Conservation (phyloP, 2,797 vertebrate genomes). For the Manis crassicaudata region DNA sequence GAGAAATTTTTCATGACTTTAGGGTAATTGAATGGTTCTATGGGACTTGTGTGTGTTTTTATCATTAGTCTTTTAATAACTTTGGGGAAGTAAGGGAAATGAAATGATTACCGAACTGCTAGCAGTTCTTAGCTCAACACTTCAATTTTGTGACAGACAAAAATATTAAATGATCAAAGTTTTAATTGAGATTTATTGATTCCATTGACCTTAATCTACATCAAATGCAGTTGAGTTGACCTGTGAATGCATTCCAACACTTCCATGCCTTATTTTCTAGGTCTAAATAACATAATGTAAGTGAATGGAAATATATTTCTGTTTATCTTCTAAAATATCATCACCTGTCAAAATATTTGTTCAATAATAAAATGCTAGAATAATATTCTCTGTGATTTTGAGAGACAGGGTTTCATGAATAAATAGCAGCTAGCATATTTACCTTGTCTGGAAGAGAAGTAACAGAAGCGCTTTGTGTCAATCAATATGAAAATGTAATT, state of each 20-base stretch:
- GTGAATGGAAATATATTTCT: conserved; percentile 16
- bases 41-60: neutral
- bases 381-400: conserved; percentile 68
- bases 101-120: conserved; percentile 25
- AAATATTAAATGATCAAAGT: conserved; percentile 57
- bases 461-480: conserved; percentile 72
- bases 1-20: neutral
- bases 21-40: neutral
- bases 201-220: conserved; percentile 51
- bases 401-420: conserved; percentile 67
- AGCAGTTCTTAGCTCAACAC: neutral
- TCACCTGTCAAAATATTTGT: conserved; percentile 73
- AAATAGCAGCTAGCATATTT: conserved; percentile 63
- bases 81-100: neutral
- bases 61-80: neutral
- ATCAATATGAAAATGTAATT: conserved; percentile 81
- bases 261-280: conserved; percentile 1
- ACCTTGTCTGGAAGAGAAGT: conserved; percentile 65
- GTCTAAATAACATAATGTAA: conserved; percentile 47
- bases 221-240: neutral
- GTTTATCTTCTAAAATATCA: conserved; percentile 66
- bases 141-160: conserved; percentile 36
- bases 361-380: conserved; percentile 73
- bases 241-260: neutral
- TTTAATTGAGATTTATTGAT: conserved; percentile 68